Evolutionary conservation across 2,888 invertebrate genomes (phyloP).

Genomic region (Myopa tessellatipennis): DNA sequence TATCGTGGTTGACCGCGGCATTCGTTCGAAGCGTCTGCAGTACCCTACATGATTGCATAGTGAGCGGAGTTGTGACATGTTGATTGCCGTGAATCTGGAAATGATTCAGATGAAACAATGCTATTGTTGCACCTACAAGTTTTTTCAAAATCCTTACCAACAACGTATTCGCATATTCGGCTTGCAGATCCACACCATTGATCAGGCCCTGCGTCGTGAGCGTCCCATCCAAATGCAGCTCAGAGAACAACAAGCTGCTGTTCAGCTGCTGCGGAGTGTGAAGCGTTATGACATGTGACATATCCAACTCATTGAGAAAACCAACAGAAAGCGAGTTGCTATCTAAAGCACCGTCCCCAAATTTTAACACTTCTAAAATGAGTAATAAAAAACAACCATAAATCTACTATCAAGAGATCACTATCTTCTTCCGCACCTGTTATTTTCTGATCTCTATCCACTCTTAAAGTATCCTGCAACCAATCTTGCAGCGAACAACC

Average conservation of each 20-base stretch:
- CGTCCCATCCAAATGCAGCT: constrained; percentile 60
- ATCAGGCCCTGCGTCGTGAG: constrained; percentile 58
- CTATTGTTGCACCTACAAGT: neutral
- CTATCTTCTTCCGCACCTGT: constrained; percentile 49
- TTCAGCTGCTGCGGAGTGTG: constrained; percentile 68
- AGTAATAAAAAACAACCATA: neutral
- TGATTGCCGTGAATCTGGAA: constrained; percentile 62
- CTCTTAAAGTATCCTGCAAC: constrained; percentile 67
- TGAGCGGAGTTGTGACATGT: constrained; percentile 65
- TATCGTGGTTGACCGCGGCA: constrained; percentile 63
- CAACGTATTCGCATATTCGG: constrained; percentile 70
- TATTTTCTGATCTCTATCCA: constrained; percentile 61
- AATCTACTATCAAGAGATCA: neutral
- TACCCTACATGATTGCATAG: constrained; percentile 65
- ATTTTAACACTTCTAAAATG: constrained; percentile 64
- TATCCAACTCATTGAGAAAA: constrained; percentile 69
- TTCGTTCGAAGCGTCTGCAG: constrained; percentile 57
- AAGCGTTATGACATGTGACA: constrained; percentile 68
- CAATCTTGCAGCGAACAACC: constrained; percentile 67
- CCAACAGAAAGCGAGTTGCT: constrained; percentile 65
- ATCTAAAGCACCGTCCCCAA: constrained; percentile 67
- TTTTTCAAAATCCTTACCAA: constrained; percentile 67
- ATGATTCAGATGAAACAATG: neutral
- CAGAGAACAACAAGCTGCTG: constrained; percentile 60
- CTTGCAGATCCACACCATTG: constrained; percentile 68